Evolutionary conservation across 2,113 vertebrate genomes (phyloP).

Genomic region (Sisor rabdophorus): DNA sequence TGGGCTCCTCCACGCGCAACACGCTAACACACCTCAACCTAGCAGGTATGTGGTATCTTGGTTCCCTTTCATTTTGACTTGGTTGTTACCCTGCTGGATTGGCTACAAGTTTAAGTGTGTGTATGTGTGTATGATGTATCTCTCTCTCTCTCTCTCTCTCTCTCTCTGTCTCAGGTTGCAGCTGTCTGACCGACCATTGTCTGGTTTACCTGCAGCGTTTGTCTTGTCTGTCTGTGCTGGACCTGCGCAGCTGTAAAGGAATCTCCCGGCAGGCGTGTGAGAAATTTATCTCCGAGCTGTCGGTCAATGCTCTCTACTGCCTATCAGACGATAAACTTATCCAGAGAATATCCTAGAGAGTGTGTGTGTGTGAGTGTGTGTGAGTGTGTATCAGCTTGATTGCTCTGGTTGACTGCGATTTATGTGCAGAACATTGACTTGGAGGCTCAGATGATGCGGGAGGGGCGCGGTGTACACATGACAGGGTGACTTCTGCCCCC

Average conservation of each 20-base stretch:
- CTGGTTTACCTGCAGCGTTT: conserved; percentile 87
- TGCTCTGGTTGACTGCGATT: conserved; percentile 16
- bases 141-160: too few relatives aligned
- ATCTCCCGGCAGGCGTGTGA: conserved; percentile 93
- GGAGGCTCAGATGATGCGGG: conserved; percentile 18
- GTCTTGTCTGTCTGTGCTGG: conserved; percentile 85
- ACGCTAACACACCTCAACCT: conserved; percentile 94
- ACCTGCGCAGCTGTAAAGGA: conserved; percentile 91
- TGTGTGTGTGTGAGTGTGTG: conserved; percentile 21
- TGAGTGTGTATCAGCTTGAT: conserved; percentile 12
- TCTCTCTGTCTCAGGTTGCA: conserved; percentile 78
- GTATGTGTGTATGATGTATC: neutral
- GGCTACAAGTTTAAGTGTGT: neutral
- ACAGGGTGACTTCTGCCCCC: conserved; percentile 17
- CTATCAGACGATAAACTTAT: conserved; percentile 98
- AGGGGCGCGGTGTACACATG: conserved; percentile 17
- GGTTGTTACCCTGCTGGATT: too few relatives aligned
- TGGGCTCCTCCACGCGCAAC: conserved; percentile 93
- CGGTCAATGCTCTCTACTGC: conserved; percentile 94
- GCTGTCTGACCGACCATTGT: conserved; percentile 89
- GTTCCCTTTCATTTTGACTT: too few relatives aligned
- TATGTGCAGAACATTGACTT: conserved; percentile 23
- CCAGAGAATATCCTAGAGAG: conserved; percentile 91
- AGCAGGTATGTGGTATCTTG: conserved; percentile 70
- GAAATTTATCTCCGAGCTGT: conserved; percentile 94